These are phyloP conservation scores for Trichosurus vulpecula DNA, from an alignment of 2,797 vertebrate species.

Conservation along the genomic window DNA sequence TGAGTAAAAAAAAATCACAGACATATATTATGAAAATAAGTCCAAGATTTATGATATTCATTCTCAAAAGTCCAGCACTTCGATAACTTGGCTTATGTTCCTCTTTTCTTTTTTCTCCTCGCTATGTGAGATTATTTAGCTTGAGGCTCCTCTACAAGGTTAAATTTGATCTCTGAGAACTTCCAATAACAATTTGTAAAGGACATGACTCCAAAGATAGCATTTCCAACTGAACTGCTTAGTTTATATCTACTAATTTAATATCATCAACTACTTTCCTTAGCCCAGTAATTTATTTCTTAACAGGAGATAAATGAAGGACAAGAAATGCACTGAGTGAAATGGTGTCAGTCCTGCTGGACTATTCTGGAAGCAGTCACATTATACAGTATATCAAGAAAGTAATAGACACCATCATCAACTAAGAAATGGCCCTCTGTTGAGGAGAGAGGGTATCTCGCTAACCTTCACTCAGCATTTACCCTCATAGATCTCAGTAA, in stretches of 20 bases:
- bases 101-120: constrained; percentile 39
- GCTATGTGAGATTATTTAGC: constrained; percentile 44
- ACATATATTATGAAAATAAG: constrained; percentile 57
- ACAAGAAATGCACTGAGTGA: constrained; percentile 55
- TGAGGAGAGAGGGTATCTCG: constrained; percentile 25
- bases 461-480: constrained; percentile 35
- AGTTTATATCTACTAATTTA: constrained; percentile 65
- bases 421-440: background rate
- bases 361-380: constrained; percentile 39
- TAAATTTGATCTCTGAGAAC: constrained; percentile 74
- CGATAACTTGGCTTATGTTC: background rate
- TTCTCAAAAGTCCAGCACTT: constrained; percentile 20
- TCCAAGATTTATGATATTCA: constrained; percentile 50
- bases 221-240: constrained; percentile 53
- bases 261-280: constrained; percentile 52
- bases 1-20: constrained; percentile 57
- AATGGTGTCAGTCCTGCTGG: constrained; percentile 48
- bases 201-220: constrained; percentile 47
- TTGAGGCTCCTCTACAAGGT: constrained; percentile 46
- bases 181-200: constrained; percentile 68
- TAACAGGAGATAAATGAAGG: constrained; percentile 60
- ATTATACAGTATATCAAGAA: constrained; percentile 50
- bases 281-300: constrained; percentile 67
- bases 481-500: constrained; percentile 2
- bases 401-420: constrained; percentile 34